Percentiles rank a stretch among this genome's conserved stretches.
Evolutionary conservation across 2,797 vertebrate species (phyloP).

Genomic region (Paramormyrops hopkinsi): DNA sequence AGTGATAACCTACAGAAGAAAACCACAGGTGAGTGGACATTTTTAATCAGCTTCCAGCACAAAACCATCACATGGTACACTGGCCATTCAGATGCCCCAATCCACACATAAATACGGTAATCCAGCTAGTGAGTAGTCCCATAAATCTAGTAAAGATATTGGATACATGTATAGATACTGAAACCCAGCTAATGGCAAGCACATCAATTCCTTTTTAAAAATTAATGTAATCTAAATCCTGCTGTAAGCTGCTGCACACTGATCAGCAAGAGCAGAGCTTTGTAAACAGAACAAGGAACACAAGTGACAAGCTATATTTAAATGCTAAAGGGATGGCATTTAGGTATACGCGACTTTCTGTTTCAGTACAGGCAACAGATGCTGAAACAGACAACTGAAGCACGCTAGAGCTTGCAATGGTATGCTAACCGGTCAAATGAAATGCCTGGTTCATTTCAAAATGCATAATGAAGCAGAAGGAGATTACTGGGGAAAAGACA

Average conservation of each 20-base stretch:
- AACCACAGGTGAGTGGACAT: not conserved
- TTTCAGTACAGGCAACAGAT: not conserved
- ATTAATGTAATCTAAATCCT: not conserved
- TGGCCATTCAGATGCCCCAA: not conserved
- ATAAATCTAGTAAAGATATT: not conserved
- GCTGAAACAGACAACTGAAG: not conserved
- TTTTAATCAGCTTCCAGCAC: not conserved
- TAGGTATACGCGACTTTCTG: not conserved
- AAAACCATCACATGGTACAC: not conserved
- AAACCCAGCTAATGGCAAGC: not conserved
- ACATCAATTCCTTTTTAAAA: conserved; percentile 4
- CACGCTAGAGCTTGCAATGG: not conserved
- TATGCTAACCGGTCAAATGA: not conserved
- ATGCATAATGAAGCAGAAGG: conserved; percentile 8
- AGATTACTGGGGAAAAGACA: not conserved
- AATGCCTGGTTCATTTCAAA: not conserved
- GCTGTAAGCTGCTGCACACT: not conserved
- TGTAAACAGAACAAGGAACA: not conserved
- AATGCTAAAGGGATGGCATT: not conserved
- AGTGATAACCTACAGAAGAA: conserved; percentile 66
- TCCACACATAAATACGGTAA: not conserved
- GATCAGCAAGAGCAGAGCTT: not conserved
- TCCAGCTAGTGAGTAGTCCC: not conserved
- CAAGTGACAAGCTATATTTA: not conserved
- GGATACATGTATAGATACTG: not conserved